Percentiles rank a stretch among this genome's conserved stretches.
Conservation (phyloP, 2,888 invertebrate species). For the Andrena chrysosceles region DNA sequence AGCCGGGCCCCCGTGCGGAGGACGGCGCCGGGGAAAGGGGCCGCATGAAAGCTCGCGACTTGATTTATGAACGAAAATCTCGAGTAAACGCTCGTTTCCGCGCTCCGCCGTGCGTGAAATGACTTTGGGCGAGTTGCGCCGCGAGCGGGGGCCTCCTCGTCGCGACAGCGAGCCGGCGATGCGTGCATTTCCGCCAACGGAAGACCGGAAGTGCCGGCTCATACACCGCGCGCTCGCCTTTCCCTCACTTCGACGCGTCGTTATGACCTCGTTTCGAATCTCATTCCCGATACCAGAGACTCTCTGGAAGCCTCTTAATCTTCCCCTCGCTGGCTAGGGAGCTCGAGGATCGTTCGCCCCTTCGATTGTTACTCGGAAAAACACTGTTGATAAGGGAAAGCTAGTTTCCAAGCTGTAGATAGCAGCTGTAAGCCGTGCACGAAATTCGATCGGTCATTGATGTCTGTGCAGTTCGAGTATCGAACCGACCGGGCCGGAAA, state of each 20-base stretch:
- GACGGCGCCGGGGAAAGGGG: slow-evolving; percentile 10
- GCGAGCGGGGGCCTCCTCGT: slow-evolving; percentile 51
- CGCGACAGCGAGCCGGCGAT: slow-evolving; percentile 62
- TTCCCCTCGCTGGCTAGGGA: slow-evolving; percentile 29
- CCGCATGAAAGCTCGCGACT: slow-evolving; percentile 42
- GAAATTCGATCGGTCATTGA: background rate
- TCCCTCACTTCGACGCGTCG: slow-evolving; percentile 7
- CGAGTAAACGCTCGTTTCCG: slow-evolving; percentile 74
- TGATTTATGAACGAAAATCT: slow-evolving; percentile 79
- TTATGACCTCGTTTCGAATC: slow-evolving; percentile 1
- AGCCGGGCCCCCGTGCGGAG: background rate
- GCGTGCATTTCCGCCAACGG: slow-evolving; percentile 67
- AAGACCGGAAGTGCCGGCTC: slow-evolving; percentile 66
- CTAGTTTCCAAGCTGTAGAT: background rate
- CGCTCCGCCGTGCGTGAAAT: slow-evolving; percentile 80
- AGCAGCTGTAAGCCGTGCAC: background rate
- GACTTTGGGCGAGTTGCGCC: slow-evolving; percentile 74
- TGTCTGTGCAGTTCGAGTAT: background rate
- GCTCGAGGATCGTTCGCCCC: slow-evolving; percentile 10
- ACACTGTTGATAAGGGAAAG: background rate
- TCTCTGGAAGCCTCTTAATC: background rate
- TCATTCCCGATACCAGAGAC: background rate
- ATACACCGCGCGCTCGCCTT: slow-evolving; percentile 36
- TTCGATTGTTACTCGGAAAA: too few species aligned
- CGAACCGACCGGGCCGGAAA: slow-evolving; percentile 38